Base-by-base conservation (phyloP, 64 coral and sea anemone genomes). In the Astreopora myriophthalma region DNA sequence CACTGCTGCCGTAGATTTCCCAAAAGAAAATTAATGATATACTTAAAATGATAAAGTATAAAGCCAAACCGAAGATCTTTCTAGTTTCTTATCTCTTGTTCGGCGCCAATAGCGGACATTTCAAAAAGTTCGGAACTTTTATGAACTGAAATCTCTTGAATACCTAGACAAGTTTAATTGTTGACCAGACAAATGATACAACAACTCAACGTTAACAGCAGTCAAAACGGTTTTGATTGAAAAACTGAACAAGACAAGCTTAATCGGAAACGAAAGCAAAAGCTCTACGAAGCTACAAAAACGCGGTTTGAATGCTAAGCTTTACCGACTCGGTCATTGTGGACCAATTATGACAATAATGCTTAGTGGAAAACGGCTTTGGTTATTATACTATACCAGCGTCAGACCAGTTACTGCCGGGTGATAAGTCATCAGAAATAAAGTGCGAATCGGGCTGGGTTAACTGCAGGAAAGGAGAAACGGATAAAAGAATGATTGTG, bases 71-170 rank as follows among this genome's bases (percentile, higher is more conserved):
- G 28, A 61, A 61, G 31, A 14, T 8, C 37, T 20, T 64, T 32
- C 10, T 37, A 36, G 31, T 83, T 83, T 62, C 57, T 64, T 83
- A 62, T 83, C 57, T 83, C 11, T 64, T 78, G 20, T 22, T 57
- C 61, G 33, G 32, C 79, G 76, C 76, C 49, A 58, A 60, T 12
- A 60, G 76, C 76, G 76, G 51, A 28, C 49, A 83, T 65, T 64
- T 83, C 52, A 64, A 64, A 65, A 83, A 35, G 17, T 80, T 80
- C 77, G 77, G 49, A 64, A 63, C 79, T 83, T 83, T 64, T 13
- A 61, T 37, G 48, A 38, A 83, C 23, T 4, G 32, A 62, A 38
- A 25, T 64, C 55, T 37, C 1, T 57, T 23, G 61, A 64, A 64
- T 55, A 13, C 17, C 22, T 20, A 57, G 32, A 38, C 32, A 63